A percentile compares a stretch with the other conserved stretches of the same genome.
phyloP scores from a whole-genome alignment of 2,888 invertebrate species.

The Scaptomyza flava region DNA sequence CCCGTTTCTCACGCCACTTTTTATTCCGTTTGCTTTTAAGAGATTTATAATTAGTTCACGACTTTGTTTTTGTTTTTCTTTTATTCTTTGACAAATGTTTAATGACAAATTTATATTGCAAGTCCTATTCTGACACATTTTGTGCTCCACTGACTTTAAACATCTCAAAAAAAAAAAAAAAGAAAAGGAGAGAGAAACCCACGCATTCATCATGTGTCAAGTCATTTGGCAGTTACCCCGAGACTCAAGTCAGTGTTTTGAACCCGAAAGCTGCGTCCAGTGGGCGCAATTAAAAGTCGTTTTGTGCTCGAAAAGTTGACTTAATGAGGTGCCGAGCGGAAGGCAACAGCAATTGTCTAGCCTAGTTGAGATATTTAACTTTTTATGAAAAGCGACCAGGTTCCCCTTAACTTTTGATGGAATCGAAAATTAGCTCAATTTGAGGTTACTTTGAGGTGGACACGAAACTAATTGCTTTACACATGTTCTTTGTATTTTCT shows the following conservation, averaged over 20 bases:
- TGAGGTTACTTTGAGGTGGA: neutral
- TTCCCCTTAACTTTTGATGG: neutral
- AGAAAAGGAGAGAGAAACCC: conserved; percentile 12
- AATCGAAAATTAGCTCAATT: conserved; percentile 24
- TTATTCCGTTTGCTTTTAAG: conserved; percentile 6
- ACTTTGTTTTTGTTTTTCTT: conserved; percentile 26
- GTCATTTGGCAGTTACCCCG: neutral
- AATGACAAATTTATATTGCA: conserved; percentile 61
- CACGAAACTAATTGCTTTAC: conserved; percentile 3
- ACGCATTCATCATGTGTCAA: conserved; percentile 62
- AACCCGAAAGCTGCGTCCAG: conserved; percentile 52
- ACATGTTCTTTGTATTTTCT: neutral
- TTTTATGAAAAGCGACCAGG: conserved; percentile 10
- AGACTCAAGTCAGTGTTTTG: neutral
- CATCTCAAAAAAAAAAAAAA: neutral
- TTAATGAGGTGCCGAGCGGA: conserved; percentile 76
- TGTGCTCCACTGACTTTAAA: conserved; percentile 46
- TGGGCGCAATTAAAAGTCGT: conserved; percentile 73
- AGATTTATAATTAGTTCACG: conserved; percentile 65
- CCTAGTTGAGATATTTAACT: conserved; percentile 51
- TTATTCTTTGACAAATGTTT: conserved; percentile 56
- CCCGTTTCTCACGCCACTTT: conserved; percentile 21
- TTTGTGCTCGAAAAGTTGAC: conserved; percentile 58
- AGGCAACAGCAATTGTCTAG: conserved; percentile 50
- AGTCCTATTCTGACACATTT: conserved; percentile 41